Evolutionary conservation across 2,888 invertebrate species (phyloP).

Genomic region (Nomada flava): DNA sequence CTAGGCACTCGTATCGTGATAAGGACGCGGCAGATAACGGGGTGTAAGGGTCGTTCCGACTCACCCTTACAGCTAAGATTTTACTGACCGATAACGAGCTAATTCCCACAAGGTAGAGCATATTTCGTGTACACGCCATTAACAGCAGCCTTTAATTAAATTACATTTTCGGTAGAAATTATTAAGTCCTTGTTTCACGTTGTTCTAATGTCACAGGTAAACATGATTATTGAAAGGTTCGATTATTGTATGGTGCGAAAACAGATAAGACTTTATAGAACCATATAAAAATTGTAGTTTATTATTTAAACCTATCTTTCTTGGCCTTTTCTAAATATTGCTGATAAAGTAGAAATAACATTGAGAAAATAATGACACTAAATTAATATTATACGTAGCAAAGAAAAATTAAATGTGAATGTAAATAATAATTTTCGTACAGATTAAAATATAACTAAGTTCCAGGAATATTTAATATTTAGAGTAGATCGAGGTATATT

Average conservation of each 20-base stretch:
- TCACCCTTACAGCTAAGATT: conserved; percentile 55
- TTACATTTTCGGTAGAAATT: conserved; percentile 49
- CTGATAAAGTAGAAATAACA: too few species aligned
- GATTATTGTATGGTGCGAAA: neutral
- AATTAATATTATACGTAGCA: too few species aligned
- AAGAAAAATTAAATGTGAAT: too few species aligned
- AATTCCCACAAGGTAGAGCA: conserved; percentile 50
- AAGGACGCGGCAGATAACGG: conserved; percentile 60
- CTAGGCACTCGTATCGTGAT: conserved; percentile 63
- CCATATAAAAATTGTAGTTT: too few species aligned
- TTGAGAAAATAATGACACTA: too few species aligned
- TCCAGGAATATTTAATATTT: neutral
- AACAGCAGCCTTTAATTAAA: conserved; percentile 54
- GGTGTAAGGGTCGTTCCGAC: conserved; percentile 49
- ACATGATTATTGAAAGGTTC: conserved; percentile 6
- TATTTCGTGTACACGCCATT: conserved; percentile 48
- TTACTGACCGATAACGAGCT: conserved; percentile 43
- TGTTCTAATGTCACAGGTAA: conserved; percentile 17
- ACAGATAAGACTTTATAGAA: neutral
- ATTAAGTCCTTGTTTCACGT: conserved; percentile 25
- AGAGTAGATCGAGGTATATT: neutral
- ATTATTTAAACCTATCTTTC: too few species aligned
- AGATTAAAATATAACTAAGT: conserved; percentile 4
- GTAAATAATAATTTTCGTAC: neutral
- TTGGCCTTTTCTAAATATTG: neutral